Percentiles rank a stretch among this genome's conserved stretches.
phyloP scores from a whole-genome alignment of 2,888 invertebrate genomes.

The Cheilosia impressa region DNA sequence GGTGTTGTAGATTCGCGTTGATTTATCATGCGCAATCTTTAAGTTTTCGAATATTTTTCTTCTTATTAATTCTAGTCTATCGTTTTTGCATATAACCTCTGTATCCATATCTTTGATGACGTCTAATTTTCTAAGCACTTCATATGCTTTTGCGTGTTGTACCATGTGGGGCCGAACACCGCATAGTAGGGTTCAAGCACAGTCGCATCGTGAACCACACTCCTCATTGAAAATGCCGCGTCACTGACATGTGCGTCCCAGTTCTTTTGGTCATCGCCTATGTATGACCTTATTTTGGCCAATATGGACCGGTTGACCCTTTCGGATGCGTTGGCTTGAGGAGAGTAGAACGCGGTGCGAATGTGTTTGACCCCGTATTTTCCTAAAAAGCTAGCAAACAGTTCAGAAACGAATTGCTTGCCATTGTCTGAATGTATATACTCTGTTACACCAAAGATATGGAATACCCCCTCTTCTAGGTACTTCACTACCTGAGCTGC shows the following conservation, averaged over 20 bases:
- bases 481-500: too few species aligned
- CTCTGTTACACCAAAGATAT: background rate
- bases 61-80: background rate
- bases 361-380: conserved; percentile 55
- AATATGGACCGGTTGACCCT: background rate
- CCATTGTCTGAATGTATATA: background rate
- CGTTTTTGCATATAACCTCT: background rate
- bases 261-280: too few species aligned
- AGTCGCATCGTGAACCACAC: background rate
- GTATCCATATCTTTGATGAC: background rate
- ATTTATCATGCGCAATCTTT: background rate
- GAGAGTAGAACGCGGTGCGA: conserved; percentile 50
- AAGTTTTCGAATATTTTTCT: background rate
- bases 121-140: background rate
- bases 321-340: conserved; percentile 57
- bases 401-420: conserved; percentile 14
- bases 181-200: background rate
- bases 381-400: conserved; percentile 11
- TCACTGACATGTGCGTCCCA: background rate
- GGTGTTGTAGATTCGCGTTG: background rate
- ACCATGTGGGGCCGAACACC: background rate
- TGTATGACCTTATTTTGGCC: background rate
- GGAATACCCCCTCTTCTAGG: background rate
- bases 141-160: background rate
- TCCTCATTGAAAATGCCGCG: background rate